Evolutionary conservation across 2,113 vertebrate genomes (phyloP), one percentile per base, ranked within the genome.

Genomic region (Gavia stellata): DNA sequence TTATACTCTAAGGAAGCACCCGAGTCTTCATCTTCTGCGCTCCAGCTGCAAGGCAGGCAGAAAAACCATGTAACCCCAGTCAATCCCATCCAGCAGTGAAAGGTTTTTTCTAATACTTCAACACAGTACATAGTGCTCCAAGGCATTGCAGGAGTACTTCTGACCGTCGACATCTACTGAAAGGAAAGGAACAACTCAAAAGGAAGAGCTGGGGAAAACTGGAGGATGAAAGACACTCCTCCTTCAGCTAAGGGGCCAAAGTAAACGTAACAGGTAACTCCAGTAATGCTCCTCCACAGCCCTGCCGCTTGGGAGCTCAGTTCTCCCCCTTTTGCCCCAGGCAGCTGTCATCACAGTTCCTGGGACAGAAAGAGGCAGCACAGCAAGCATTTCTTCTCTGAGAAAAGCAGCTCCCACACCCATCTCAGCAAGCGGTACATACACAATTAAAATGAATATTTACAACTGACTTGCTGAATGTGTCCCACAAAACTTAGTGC

Each of bases 341-440:
- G 33, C 31, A 78, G 67, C 34, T 78, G 44, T 42, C 85, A 28
- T 21, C 55, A 47, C 0, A 0, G 12, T 5, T 16, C 33, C 47
- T n/a, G 33, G 0, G 0, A 49, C 31, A 62, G 34, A 55, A 13
- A 0, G 2, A 14, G 19, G 47, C 65, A 62, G 28, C n/a, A 24
- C 12, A 49, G 81, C 3, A 0, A 62, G 5, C 0, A 0, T 6
- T 70, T 10, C 40, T 56, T 36, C n/a, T 29, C 40, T 0, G 14
- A 86, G 42, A 58, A 74, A 62, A 74, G n/a, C 45, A 58, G 42
- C 59, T 65, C 38, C 55, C 81, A 79, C 47, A 33, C 36, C 52
- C 53, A 49, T 23, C 59, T 58, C 63, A 88, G 31, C 45, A 58
- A 84, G 42, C 4, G 5, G 17, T 6, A 86, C 10, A 4, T 3